Conservation (phyloP, 2,797 vertebrate species). For the Petrocephalus sullivani region DNA sequence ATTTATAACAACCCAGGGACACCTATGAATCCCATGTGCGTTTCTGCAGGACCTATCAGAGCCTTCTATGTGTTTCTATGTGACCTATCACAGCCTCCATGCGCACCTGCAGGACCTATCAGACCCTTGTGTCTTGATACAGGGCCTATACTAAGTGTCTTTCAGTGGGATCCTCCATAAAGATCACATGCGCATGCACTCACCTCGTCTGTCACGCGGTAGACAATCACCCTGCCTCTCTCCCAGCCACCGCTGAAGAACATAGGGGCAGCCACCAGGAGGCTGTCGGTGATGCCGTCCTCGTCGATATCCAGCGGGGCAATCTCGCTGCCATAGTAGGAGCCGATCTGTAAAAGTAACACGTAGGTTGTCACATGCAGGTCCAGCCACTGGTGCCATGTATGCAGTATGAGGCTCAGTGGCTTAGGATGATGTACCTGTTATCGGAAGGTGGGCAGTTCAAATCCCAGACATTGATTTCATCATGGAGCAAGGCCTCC, state of each 20-base stretch:
- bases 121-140: background rate
- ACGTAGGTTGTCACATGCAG: background rate
- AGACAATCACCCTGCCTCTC: constrained; percentile 76
- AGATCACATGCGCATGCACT: background rate
- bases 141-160: background rate
- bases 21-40: background rate
- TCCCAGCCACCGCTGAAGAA: constrained; percentile 81
- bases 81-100: background rate
- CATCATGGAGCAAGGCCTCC: background rate
- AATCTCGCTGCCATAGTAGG: constrained; percentile 87
- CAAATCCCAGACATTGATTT: background rate
- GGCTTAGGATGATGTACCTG: background rate
- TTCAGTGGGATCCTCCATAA: background rate
- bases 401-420: background rate
- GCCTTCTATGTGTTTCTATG: background rate
- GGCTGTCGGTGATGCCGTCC: constrained; percentile 69
- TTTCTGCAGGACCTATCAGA: background rate
- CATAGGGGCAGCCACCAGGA: constrained; percentile 91
- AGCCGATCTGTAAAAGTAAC: constrained; percentile 75
- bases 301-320: constrained; percentile 69
- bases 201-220: constrained; percentile 51
- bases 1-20: background rate
- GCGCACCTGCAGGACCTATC: background rate
- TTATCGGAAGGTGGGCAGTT: background rate
- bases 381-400: background rate